Evolutionary conservation across 2,797 vertebrate species (phyloP).

Genomic region (Pantherophis alleghaniensis): DNA sequence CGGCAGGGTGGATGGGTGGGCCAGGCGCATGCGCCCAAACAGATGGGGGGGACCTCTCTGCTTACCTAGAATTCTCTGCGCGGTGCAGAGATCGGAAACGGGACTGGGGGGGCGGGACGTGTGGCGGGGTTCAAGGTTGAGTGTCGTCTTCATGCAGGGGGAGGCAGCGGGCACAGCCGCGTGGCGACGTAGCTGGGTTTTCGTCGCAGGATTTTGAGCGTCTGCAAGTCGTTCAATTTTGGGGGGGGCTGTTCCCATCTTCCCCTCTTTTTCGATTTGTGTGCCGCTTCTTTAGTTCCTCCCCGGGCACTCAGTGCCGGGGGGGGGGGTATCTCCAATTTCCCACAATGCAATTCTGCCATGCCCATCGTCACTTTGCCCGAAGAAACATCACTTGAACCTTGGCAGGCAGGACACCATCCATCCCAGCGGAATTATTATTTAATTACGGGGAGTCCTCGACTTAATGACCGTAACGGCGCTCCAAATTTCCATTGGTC

Average conservation of each 20-base stretch:
- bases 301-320: not conserved
- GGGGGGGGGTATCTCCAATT: not conserved
- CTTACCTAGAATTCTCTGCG: not conserved
- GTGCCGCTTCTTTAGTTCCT: not conserved
- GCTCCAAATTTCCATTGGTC: accelerated
- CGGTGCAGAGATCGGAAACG: accelerated
- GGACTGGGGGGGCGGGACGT: not conserved
- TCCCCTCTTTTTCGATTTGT: not conserved
- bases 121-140: not conserved
- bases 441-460: not conserved
- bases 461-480: not conserved
- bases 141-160: accelerated
- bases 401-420: no score
- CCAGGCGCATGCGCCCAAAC: no score
- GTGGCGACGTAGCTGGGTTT: not conserved
- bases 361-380: not conserved
- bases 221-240: not conserved
- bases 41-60: no score
- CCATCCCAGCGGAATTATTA: not conserved
- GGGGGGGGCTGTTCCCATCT: not conserved
- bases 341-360: not conserved
- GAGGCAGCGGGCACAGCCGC: not conserved
- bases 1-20: not conserved
- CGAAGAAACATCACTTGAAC: not conserved
- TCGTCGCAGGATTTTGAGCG: not conserved